phyloP scores from a whole-genome alignment of 2,797 vertebrate species.

The Meriones psammophilus region DNA sequence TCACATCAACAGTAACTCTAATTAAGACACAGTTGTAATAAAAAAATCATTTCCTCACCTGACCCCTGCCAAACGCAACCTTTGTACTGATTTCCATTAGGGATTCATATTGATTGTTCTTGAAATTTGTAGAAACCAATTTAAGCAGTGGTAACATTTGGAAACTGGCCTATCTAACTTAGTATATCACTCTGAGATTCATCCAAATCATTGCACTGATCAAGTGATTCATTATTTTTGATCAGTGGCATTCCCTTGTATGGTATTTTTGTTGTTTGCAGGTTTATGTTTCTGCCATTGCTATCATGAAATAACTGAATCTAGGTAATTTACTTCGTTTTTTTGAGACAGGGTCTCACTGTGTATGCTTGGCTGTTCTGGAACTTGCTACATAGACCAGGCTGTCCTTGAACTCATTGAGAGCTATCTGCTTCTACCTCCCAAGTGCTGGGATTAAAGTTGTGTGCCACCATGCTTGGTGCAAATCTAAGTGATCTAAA shows the following conservation, averaged over 20 bases:
- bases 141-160: not conserved
- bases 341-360: not conserved
- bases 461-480: not conserved
- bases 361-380: not conserved
- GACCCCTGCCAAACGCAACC: constrained; percentile 19
- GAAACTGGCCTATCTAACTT: constrained; percentile 41
- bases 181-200: not conserved
- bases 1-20: constrained; percentile 78
- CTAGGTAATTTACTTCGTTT: not conserved
- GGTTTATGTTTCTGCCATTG: not conserved
- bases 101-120: constrained; percentile 50
- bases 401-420: not conserved
- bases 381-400: not conserved
- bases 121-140: constrained; percentile 24
- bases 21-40: not conserved
- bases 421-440: not conserved
- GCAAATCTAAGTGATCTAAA: not conserved
- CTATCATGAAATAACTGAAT: not conserved
- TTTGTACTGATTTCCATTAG: constrained; percentile 28
- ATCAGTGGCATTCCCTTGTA: not conserved
- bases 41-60: not conserved
- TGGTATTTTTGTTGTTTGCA: not conserved
- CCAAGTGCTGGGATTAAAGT: not conserved
- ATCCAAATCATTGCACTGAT: constrained; percentile 13
- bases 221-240: constrained; percentile 14